These are phyloP conservation scores for Drosophila fuyamai DNA, from an alignment of 1,140 invertebrate genomes.

Conservation along the genomic window DNA sequence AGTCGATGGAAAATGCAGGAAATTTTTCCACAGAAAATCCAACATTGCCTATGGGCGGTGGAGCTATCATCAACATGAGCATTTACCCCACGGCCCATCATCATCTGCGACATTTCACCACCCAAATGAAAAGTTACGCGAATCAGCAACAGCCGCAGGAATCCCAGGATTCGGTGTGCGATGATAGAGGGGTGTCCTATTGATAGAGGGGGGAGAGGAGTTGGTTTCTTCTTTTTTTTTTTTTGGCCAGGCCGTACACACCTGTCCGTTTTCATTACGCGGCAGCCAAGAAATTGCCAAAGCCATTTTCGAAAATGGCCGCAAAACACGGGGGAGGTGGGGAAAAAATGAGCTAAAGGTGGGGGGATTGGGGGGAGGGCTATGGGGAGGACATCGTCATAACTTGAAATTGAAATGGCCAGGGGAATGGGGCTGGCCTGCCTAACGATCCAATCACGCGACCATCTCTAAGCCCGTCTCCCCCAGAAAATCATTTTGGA, in stretches of 20 bases:
- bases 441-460: slow-evolving; percentile 62
- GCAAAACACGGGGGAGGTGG: background rate
- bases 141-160: slow-evolving; percentile 17
- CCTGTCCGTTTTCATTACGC: slow-evolving; percentile 74
- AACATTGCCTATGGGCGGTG: background rate
- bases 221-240: background rate
- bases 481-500: slow-evolving; percentile 69
- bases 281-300: slow-evolving; percentile 57
- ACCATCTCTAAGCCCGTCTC: slow-evolving; percentile 48
- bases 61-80: slow-evolving; percentile 13
- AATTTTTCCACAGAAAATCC: slow-evolving; percentile 2
- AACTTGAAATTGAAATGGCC: slow-evolving; percentile 73
- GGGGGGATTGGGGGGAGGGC: background rate
- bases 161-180: background rate
- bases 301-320: slow-evolving; percentile 58
- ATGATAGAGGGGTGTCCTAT: background rate
- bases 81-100: slow-evolving; percentile 27
- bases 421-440: background rate
- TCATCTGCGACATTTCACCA: slow-evolving; percentile 44
- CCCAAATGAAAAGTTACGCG: slow-evolving; percentile 60
- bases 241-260: slow-evolving; percentile 40
- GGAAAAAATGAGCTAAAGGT: background rate
- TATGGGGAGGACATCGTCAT: slow-evolving; percentile 45
- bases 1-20: slow-evolving; percentile 1
- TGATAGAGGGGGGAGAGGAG: background rate